These are phyloP conservation scores for Lemur catta DNA, from an alignment of 2,797 vertebrate species.

Conservation along the genomic window DNA sequence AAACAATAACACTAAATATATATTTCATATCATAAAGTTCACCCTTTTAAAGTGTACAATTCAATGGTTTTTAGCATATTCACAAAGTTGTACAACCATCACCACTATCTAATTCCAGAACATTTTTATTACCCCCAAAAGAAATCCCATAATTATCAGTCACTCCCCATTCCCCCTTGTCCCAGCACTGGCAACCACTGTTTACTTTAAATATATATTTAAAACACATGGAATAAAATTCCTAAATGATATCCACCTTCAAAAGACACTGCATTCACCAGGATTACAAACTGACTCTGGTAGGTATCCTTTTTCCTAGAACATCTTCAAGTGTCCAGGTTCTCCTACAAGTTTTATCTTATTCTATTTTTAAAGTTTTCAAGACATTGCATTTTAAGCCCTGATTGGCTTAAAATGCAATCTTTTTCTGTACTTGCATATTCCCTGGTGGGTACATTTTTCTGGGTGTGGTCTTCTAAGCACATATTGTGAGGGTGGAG, in stretches of 20 bases:
- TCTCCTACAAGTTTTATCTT: not conserved
- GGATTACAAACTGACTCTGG: not conserved
- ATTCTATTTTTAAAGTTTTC: conserved; percentile 23
- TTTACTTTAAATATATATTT: not conserved
- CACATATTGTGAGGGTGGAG: not conserved
- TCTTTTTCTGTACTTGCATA: not conserved
- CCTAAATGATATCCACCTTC: not conserved
- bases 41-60: not conserved
- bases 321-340: not conserved
- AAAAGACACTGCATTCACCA: not conserved
- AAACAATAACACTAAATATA: conserved; percentile 3
- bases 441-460: not conserved
- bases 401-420: not conserved
- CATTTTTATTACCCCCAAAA: not conserved
- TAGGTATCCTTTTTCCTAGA: not conserved
- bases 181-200: not conserved
- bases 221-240: conserved; percentile 11
- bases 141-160: conserved; percentile 23
- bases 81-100: not conserved
- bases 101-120: conserved; percentile 15
- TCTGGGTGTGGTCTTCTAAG: conserved; percentile 8
- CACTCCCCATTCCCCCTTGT: not conserved
- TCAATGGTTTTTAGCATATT: not conserved
- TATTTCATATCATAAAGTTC: not conserved
- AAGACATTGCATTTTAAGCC: not conserved